Percentiles rank a stretch among this genome's conserved stretches.
Conservation (phyloP, 1,140 invertebrate genomes). For the Dinothrombium tinctorium region DNA sequence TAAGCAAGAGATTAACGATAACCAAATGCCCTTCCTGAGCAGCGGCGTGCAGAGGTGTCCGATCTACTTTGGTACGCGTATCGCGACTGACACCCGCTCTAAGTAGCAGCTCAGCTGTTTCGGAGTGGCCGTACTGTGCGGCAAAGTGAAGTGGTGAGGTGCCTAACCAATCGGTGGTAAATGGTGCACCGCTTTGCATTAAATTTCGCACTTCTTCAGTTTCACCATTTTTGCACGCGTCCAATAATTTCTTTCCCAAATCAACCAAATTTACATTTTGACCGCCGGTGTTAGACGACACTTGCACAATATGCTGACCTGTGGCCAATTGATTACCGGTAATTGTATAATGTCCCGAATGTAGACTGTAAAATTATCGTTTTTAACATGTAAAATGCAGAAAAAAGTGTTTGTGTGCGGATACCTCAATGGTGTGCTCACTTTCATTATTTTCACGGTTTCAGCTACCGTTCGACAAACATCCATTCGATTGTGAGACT, state of each 20-base stretch:
- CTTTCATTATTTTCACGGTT: too few relatives aligned
- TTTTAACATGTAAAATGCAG: too few relatives aligned
- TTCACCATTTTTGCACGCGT: constrained; percentile 49
- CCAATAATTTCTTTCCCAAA: constrained; percentile 53
- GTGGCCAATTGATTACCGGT: too few relatives aligned
- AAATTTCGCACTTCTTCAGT: constrained; percentile 46
- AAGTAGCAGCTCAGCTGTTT: constrained; percentile 54
- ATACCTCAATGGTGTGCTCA: too few relatives aligned
- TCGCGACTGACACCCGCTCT: constrained; percentile 61
- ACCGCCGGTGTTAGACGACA: too few relatives aligned
- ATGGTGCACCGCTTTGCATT: constrained; percentile 62
- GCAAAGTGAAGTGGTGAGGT: constrained; percentile 69
- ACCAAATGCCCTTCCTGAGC: constrained; percentile 54
- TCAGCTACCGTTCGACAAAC: too few relatives aligned
- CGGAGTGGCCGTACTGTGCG: constrained; percentile 51
- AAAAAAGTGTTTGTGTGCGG: too few relatives aligned
- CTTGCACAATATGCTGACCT: too few relatives aligned
- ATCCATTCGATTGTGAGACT: too few relatives aligned
- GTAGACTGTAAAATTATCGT: too few relatives aligned
- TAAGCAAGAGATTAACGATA: constrained; percentile 50
- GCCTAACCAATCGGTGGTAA: constrained; percentile 67
- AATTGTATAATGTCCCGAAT: too few relatives aligned
- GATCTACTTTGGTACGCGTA: constrained; percentile 69
- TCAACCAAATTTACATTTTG: constrained; percentile 29
- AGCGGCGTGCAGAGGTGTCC: constrained; percentile 67